Evolutionary conservation across 2,113 vertebrate species (phyloP).

Genomic region (Phylloscopus trochiloides): DNA sequence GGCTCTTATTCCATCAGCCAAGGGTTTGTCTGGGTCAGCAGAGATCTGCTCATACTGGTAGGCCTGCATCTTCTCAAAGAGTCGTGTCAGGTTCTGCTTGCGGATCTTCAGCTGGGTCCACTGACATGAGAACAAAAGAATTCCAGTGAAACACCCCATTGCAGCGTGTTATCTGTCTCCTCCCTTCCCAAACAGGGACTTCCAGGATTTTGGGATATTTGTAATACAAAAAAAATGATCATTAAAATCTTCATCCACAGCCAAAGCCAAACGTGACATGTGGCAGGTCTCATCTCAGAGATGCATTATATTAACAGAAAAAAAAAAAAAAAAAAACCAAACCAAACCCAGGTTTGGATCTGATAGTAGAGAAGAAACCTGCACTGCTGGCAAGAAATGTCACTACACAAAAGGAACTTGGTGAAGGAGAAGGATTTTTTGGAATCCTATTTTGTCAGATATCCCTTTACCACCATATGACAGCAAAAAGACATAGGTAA

Average conservation of each 20-base stretch:
- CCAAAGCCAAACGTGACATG: background rate
- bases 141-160: background rate
- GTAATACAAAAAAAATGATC: background rate
- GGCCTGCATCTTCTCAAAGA: conserved; percentile 98
- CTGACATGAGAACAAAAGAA: conserved; percentile 53
- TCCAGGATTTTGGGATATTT: background rate
- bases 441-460: background rate
- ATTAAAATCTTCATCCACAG: background rate
- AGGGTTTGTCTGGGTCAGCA: conserved; percentile 95
- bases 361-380: background rate
- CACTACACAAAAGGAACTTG: background rate
- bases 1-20: conserved; percentile 93
- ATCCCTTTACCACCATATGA: background rate
- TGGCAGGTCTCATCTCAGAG: background rate
- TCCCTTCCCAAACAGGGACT: background rate
- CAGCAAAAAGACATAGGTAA: background rate
- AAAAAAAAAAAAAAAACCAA: background rate
- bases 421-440: background rate
- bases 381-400: background rate
- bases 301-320: background rate
- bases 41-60: conserved; percentile 98
- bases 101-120: conserved; percentile 96
- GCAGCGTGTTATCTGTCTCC: background rate
- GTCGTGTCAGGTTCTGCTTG: conserved; percentile 93
- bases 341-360: background rate